These are phyloP conservation scores for Brenthis ino DNA, from an alignment of 2,888 invertebrate species.

Conservation along the genomic window DNA sequence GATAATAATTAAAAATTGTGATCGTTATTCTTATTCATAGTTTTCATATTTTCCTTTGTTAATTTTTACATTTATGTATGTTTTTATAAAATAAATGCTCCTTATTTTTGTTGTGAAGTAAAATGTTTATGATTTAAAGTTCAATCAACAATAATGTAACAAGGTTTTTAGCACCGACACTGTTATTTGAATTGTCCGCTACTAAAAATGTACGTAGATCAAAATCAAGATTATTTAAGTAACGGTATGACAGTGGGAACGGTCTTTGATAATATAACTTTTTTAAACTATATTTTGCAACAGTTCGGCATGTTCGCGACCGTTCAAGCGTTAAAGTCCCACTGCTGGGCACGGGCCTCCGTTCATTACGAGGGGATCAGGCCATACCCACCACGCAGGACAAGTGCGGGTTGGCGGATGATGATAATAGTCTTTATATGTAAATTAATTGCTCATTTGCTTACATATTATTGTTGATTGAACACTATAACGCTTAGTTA, in stretches of 20 bases:
- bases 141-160: constrained; percentile 30
- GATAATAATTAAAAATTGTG: constrained; percentile 33
- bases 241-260: no score
- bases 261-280: no score
- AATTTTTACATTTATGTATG: constrained; percentile 26
- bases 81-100: constrained; percentile 26
- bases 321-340: no score
- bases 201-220: no score
- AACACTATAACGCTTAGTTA: constrained; percentile 34
- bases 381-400: no score
- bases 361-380: no score
- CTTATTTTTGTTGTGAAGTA: constrained; percentile 35
- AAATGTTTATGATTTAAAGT: constrained; percentile 34
- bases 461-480: constrained; percentile 33
- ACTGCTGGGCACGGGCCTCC: no score
- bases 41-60: constrained; percentile 31
- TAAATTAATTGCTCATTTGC: not conserved
- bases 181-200: no score
- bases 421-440: not conserved
- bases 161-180: not conserved
- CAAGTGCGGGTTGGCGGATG: no score
- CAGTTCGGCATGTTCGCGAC: no score
- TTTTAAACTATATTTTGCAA: no score
- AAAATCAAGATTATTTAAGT: no score
- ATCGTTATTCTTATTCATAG: constrained; percentile 31